Base-by-base conservation (phyloP, 2,888 invertebrate species). In the Drosophila lutescens region DNA sequence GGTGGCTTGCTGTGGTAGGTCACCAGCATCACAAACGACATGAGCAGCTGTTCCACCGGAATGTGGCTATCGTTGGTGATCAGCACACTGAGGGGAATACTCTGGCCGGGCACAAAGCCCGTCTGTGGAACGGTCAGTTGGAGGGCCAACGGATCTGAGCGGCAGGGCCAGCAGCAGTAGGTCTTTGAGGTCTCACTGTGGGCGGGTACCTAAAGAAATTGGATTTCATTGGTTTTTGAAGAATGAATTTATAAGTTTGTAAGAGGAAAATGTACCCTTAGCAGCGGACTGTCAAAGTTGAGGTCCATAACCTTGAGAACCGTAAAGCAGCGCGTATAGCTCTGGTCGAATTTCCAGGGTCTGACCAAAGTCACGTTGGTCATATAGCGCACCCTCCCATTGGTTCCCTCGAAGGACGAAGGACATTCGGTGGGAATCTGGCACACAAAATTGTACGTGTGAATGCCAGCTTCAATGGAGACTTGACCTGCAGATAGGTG, bases 271-370 rank as follows among this genome's bases (percentile, higher is more conserved):
- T 80, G 38, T 54, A 88, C 88, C 61, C 72, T 66, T 9, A 88
- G 30, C 5, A 85, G n/a, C 0, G 85, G 86, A 63, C 79, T 83
- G 13, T 81, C 72, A n/a, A 58, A 72, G 50, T 85, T 86, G 7
- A 98, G 93, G 91, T 97, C 97, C 86, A 96, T 93, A 4, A 95
- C 93, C 78, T 95, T 95, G 38, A 96, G 93, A 9, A 98, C 95
- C 26, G 96, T 96, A 86, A 98, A 97, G 6, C 95, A 94, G 81
- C 94, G 94, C 90, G 95, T 96, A 44, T 86, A 91, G 2, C 73
- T 83, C 55, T 91, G 89, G 91, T 98, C 96, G 90, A 95, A 96
- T 89, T 96, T 97, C 96, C 97, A 97, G 17, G 97, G 97, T 10
- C 96, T 93, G 88, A 97, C 96, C 20, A 98, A 92, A 0, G 94